Evolutionary conservation across 23 tunicate genomes (phyloP).

Genomic region (Trididemnum clinides): DNA sequence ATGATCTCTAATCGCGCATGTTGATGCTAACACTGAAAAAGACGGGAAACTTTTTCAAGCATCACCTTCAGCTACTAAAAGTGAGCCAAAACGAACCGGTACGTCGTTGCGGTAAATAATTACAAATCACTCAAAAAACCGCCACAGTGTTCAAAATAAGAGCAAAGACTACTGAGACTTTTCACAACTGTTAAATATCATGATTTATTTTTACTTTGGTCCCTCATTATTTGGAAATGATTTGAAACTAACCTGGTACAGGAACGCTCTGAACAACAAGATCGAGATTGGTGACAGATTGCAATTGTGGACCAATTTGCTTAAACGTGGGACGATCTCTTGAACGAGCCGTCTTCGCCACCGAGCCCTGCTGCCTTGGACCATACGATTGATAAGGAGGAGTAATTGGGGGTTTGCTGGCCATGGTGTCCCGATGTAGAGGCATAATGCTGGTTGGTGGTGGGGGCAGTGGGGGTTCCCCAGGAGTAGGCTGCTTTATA

Average conservation of each 20-base stretch:
- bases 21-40: too few species aligned
- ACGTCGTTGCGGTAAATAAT: too few species aligned
- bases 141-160: too few species aligned
- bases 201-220: too few species aligned
- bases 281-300: neutral
- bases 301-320: constrained; percentile 21
- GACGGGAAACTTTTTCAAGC: too few species aligned
- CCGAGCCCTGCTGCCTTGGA: neutral
- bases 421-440: neutral
- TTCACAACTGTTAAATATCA: too few species aligned
- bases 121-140: too few species aligned
- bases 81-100: too few species aligned
- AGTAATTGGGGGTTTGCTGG: constrained; percentile 12
- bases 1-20: too few species aligned
- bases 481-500: constrained; percentile 17
- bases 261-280: constrained; percentile 62
- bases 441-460: constrained; percentile 28
- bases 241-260: constrained; percentile 56
- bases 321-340: constrained; percentile 13
- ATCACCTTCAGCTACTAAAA: too few species aligned
- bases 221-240: too few species aligned
- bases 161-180: too few species aligned
- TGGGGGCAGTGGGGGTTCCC: constrained; percentile 52
- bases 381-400: neutral
- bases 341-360: constrained; percentile 29